Base-by-base conservation (phyloP, 2,888 invertebrate genomes). In the Liodrosophila aerea region DNA sequence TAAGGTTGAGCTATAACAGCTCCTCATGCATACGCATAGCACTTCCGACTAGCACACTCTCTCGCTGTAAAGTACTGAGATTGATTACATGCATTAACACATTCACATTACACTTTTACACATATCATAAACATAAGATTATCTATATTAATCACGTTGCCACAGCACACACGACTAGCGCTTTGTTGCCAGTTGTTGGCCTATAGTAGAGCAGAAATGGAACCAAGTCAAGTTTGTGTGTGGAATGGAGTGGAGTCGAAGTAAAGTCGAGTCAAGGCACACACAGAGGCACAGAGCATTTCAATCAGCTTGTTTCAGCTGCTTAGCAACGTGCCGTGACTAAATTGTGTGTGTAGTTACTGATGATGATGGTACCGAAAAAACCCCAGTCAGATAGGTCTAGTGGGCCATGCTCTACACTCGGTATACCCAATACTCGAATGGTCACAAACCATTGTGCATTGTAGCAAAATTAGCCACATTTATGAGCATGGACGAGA, bases 401-500 rank as follows among this genome's bases (percentile, higher is more conserved):
- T 22, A n/a, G n/a, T n/a, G n/a, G n/a, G n/a, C n/a, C n/a, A n/a
- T n/a, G n/a, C n/a, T n/a, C n/a, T n/a, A n/a, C n/a, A n/a, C n/a
- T n/a, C n/a, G n/a, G n/a, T n/a, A 22, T 22, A 5, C 3, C 22
- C 16, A 12, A 13, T 30, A 9, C 37, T 15, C n/a, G 27, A 16
- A 54, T 45, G 56, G 59, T 51, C 69, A 51, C 64, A 59, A 58
- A 36, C 62, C 62, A 72, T 67, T 72, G 71, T 67, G 64, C 52
- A 73, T 61, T 68, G 56, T 61, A n/a, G 61, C 58, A 61, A 73
- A 76, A 78, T 81, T 78, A 84, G 77, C 84, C 71, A 66, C 71
- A 82, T 77, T 77, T 82, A 81, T 81, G 77, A 76, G 81, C 73
- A 66, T 71, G 77, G 63, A 31, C 45, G 37, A 41, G 37, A 41